Percentiles rank a stretch among this genome's conserved stretches.
These are phyloP conservation scores for Sitobion miscanthi DNA, from an alignment of 1,140 invertebrate genomes.

Conservation along the genomic window DNA sequence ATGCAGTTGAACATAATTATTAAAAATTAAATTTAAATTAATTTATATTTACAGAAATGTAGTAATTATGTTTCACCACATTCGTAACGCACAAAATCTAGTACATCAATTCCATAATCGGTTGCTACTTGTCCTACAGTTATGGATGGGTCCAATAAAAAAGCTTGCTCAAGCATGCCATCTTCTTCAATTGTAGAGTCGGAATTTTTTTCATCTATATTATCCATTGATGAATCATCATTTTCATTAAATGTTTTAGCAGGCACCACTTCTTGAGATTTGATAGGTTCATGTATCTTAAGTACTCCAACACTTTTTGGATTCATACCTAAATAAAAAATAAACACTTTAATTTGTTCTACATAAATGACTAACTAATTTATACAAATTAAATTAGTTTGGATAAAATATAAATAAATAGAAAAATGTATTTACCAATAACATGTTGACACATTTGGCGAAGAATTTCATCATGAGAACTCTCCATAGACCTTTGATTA, in stretches of 20 bases:
- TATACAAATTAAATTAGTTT: background rate
- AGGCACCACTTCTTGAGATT: constrained; percentile 69
- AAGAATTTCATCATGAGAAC: constrained; percentile 61
- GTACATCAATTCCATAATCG: constrained; percentile 59
- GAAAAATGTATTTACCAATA: constrained; percentile 69
- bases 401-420: background rate
- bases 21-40: constrained; percentile 12
- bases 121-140: constrained; percentile 78
- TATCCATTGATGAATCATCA: background rate
- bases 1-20: background rate
- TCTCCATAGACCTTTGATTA: constrained; percentile 16
- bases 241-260: constrained; percentile 59
- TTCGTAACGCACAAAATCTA: constrained; percentile 60
- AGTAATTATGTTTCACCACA: constrained; percentile 58
- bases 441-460: constrained; percentile 87
- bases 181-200: constrained; percentile 73
- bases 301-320: constrained; percentile 75
- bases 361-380: background rate
- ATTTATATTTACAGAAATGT: background rate
- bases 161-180: constrained; percentile 84
- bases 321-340: constrained; percentile 74
- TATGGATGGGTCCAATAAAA: constrained; percentile 76
- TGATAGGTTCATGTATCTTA: constrained; percentile 60
- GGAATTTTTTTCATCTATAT: constrained; percentile 12
- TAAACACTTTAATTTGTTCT: constrained; percentile 55